Evolutionary conservation across 2,797 vertebrate species (phyloP).

Genomic region (Todus mexicanus): DNA sequence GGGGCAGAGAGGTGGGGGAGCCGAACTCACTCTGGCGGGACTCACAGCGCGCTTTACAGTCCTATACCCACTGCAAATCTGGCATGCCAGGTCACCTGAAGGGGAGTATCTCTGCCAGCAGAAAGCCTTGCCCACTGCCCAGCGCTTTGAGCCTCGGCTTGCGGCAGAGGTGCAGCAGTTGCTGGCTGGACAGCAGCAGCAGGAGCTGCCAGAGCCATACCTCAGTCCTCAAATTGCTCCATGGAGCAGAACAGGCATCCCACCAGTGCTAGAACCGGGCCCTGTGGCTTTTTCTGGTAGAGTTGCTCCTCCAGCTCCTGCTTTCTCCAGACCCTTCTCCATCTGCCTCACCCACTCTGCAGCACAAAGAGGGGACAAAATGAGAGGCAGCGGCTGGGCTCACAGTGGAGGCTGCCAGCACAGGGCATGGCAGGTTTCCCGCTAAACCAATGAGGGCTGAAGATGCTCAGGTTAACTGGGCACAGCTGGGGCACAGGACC

Average conservation of each 20-base stretch:
- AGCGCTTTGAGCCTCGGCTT: not conserved
- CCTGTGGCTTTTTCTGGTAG: not conserved
- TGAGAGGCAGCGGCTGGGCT: not conserved
- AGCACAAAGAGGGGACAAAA: not conserved
- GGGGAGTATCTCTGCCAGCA: not conserved
- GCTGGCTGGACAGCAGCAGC: not conserved
- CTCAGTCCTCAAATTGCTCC: accelerated
- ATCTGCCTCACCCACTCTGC: not conserved
- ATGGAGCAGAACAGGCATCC: not conserved
- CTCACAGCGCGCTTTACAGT: not conserved
- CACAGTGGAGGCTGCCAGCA: not conserved
- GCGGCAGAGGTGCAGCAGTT: accelerated
- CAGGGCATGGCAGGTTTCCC: not conserved
- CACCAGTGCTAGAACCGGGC: not conserved
- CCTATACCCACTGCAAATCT: not conserved
- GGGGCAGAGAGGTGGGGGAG: not conserved
- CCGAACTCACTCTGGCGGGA: not conserved
- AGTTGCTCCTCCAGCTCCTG: not conserved
- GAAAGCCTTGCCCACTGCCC: not conserved
- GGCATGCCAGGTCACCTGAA: accelerated
- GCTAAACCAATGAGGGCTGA: not conserved
- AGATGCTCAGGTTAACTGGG: not conserved
- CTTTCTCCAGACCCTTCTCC: not conserved
- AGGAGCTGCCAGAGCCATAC: not conserved
- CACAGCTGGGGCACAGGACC: not conserved